Conservation (phyloP, 1,140 invertebrate species). For the Drosophila santomea region DNA sequence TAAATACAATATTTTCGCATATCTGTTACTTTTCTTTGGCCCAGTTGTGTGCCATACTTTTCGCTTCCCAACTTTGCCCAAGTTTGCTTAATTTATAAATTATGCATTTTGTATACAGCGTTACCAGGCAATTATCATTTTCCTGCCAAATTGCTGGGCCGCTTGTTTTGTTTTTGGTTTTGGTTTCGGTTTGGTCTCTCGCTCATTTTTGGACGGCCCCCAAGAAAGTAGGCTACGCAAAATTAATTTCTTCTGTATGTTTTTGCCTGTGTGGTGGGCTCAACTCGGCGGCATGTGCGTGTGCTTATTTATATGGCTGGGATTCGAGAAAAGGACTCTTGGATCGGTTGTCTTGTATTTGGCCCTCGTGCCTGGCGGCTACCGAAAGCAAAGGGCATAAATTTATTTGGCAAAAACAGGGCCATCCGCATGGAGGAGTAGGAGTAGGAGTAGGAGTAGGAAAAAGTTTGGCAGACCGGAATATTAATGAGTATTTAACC, state of each 20-base stretch:
- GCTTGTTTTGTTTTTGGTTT: neutral
- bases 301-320: slow-evolving; percentile 55
- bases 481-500: slow-evolving; percentile 84
- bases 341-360: slow-evolving; percentile 35
- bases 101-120: slow-evolving; percentile 69
- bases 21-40: slow-evolving; percentile 17
- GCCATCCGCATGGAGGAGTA: neutral
- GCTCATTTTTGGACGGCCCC: slow-evolving; percentile 19
- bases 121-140: slow-evolving; percentile 80
- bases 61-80: slow-evolving; percentile 32
- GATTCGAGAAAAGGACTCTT: slow-evolving; percentile 26
- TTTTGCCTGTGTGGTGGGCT: slow-evolving; percentile 17
- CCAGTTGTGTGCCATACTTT: slow-evolving; percentile 21
- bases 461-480: slow-evolving; percentile 80
- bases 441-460: slow-evolving; percentile 7
- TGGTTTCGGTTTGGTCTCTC: slow-evolving; percentile 5
- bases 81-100: slow-evolving; percentile 78
- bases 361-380: slow-evolving; percentile 62
- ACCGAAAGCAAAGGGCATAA: slow-evolving; percentile 68
- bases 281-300: slow-evolving; percentile 46
- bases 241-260: slow-evolving; percentile 53
- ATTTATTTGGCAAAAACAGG: slow-evolving; percentile 78
- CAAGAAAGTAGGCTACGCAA: slow-evolving; percentile 66
- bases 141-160: slow-evolving; percentile 41
- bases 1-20: neutral